Evolutionary conservation across 2,113 vertebrate genomes (phyloP).

Genomic region (Megaptera novaeangliae): DNA sequence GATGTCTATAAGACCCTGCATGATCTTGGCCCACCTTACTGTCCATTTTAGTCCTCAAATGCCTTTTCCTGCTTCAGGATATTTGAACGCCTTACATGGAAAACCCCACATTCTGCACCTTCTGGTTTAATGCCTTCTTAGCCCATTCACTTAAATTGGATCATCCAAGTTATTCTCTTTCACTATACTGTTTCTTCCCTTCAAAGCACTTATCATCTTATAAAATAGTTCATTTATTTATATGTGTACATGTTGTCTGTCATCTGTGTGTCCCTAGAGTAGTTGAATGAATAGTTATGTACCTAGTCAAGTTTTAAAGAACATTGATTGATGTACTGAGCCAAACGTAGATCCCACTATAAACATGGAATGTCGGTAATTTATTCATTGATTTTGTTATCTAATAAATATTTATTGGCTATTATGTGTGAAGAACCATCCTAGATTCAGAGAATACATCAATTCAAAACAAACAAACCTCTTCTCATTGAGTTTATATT

Average conservation of each 20-base stretch:
- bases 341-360: neutral
- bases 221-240: neutral
- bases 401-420: conserved; percentile 51
- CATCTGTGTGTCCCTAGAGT: neutral
- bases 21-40: neutral
- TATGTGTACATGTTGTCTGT: neutral
- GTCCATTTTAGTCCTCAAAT: neutral
- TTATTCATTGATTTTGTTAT: conserved; percentile 22
- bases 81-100: neutral
- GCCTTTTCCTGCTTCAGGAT: neutral
- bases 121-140: neutral
- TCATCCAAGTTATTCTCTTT: neutral
- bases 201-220: neutral
- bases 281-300: conserved; percentile 24
- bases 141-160: neutral
- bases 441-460: neutral
- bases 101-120: neutral
- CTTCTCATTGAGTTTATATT: neutral
- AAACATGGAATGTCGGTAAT: conserved; percentile 30
- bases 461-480: neutral
- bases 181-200: neutral
- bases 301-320: conserved; percentile 45
- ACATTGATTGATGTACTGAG: conserved; percentile 5
- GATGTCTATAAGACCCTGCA: neutral
- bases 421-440: neutral